These are phyloP conservation scores for Platorchestia sp. DNA, from an alignment of 1,140 invertebrate species.

Conservation along the genomic window DNA sequence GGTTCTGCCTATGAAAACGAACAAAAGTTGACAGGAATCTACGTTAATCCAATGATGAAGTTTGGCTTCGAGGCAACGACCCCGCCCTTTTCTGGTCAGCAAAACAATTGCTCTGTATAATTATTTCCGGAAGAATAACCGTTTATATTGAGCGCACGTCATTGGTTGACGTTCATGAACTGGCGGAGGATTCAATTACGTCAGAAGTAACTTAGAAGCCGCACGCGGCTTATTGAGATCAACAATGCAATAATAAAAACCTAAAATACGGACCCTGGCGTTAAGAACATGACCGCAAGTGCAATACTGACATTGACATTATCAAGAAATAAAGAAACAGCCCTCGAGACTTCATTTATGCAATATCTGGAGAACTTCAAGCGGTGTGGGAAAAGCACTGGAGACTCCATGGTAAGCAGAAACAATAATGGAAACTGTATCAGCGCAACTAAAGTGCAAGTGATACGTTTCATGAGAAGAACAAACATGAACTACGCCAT, in stretches of 20 bases:
- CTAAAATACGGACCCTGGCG: no score
- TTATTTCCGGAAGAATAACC: not conserved
- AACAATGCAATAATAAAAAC: no score
- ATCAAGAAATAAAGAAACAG: not conserved
- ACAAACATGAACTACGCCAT: no score
- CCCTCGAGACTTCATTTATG: not conserved
- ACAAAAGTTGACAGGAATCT: not conserved
- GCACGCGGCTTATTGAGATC: no score
- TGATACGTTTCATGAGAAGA: no score
- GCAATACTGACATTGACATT: no score
- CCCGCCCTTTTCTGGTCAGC: slow-evolving; percentile 19
- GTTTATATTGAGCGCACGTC: not conserved
- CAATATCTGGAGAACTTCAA: not conserved
- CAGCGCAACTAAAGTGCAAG: not conserved
- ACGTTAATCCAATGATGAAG: not conserved
- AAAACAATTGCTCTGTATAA: slow-evolving; percentile 2
- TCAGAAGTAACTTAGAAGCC: no score
- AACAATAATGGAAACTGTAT: not conserved
- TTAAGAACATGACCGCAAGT: no score
- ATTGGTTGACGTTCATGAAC: not conserved
- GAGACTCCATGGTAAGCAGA: not conserved
- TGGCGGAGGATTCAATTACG: not conserved
- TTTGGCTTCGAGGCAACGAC: not conserved
- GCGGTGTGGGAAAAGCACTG: not conserved
- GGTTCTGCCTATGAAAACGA: not conserved